Evolutionary conservation across 2,797 vertebrate species (phyloP), one percentile per base, ranked within the genome.

Genomic region (Ara ararauna): DNA sequence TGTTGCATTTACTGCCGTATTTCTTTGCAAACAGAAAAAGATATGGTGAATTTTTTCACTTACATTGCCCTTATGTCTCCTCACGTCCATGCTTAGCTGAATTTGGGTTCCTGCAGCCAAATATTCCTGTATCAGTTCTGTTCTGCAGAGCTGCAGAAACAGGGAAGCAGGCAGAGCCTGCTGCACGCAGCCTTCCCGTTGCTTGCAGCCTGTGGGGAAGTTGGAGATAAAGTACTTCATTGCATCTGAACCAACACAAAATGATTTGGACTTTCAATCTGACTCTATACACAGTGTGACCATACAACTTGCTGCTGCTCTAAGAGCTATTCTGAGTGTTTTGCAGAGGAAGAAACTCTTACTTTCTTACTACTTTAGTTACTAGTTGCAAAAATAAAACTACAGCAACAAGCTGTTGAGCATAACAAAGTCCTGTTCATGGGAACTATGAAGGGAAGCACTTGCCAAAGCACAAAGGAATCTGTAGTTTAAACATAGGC

Each of bases 401-500:
- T 75, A 73, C 62, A 96, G 77, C 90, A 94, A 90, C 71, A 83
- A 93, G 11, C 75, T 60, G 65, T 68, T 68, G 81, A 78, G 72
- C 62, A 30, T 67, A 70, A 94, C 75, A 88, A 80, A 84, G 51
- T 81, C 45, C 34, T 60, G 38, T 90, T 83, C 29, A 3, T 48
- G 65, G 62, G 83, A 95, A 45, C 89, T 89, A 23, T 40, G n/a
- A 85, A n/a, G 48, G 44, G 45, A 74, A 58, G 70, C 40, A 79
- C 81, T 95, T 95, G 94, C 96, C 93, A 96, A 90, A 93, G 90
- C 68, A 44, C 85, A 92, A 77, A 95, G 89, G 96, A 93, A 93
- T 96, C 96, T 95, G 74, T 90, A 95, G 89, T 97, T 97, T 97
- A 96, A 97, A 97, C 96, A 95, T 66, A 67, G 71, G 40, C 91